phyloP scores from a whole-genome alignment of 2,797 vertebrate genomes.

The Caiman crocodilus region DNA sequence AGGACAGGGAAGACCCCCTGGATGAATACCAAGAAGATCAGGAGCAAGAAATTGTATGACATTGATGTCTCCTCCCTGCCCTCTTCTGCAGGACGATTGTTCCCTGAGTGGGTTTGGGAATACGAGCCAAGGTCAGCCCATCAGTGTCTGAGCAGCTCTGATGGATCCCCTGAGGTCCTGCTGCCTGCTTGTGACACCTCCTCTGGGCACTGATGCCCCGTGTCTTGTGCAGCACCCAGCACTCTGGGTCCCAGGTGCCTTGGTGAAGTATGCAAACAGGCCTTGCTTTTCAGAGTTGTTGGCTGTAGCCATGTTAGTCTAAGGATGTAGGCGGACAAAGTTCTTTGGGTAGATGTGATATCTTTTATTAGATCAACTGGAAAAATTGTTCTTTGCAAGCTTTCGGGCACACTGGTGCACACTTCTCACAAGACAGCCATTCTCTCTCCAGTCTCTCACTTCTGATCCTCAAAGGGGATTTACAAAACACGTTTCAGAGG shows the following conservation, averaged over 20 bases:
- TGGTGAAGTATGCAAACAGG: neutral
- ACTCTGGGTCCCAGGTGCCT: neutral
- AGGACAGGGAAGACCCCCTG: constrained; percentile 54
- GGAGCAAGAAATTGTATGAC: constrained; percentile 74
- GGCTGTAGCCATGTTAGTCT: no score
- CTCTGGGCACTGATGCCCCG: neutral
- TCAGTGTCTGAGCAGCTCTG: neutral
- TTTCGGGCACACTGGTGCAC: no score
- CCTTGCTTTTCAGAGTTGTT: neutral
- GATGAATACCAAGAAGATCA: constrained; percentile 73
- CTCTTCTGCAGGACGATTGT: constrained; percentile 15
- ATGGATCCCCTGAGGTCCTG: no score
- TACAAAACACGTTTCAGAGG: no score
- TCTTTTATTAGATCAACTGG: no score
- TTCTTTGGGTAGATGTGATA: no score
- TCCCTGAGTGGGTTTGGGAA: neutral
- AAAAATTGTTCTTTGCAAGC: no score
- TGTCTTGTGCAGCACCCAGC: neutral
- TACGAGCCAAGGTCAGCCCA: neutral
- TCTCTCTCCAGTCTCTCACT: no score
- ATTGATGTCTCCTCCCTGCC: constrained; percentile 60
- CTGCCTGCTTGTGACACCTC: neutral
- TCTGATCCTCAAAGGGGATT: no score
- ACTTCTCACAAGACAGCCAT: no score
- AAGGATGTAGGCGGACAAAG: no score